Evolutionary conservation across 2,888 invertebrate genomes (phyloP), one percentile per base, ranked within the genome.

Genomic region (Drosophila ustulata): DNA sequence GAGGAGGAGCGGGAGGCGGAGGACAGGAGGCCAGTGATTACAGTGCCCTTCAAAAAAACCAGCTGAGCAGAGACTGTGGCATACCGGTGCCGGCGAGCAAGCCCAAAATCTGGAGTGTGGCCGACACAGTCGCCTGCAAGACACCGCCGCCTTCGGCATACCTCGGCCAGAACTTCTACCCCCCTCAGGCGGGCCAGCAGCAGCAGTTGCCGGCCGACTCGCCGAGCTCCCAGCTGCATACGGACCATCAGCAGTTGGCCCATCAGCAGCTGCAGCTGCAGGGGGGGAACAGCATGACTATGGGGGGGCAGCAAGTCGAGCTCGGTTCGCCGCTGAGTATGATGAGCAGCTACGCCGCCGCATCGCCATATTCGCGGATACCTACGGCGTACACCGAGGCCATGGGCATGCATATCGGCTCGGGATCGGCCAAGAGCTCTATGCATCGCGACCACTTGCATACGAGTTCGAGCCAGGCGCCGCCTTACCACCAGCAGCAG

Each of bases 101-200:
- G 92, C 97, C 98, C 79, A 98, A 98, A 94, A 98, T 98, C 91
- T 98, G 97, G 98, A 97, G 97, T 46, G 93, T 98, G 89, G 97
- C 97, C 68, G 97, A 97, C 92, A 97, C 97, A 73, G 97, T 97
- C 43, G 97, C 97, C 43, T 97, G 97, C 93, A 97, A 97, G 93
- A 73, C 90, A 92, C 71, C 93, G 92, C 74, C 91, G 91, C 72
- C 82, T 78, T 59, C 80, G 67, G 71, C 85, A 80, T 89, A 90
- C 64, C 89, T 88, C 78, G 90, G 89, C 79, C 91, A 91, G 94
- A 90, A 90, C 59, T 89, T 87, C 39, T 90, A 88, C 67, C 82
- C 91, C 13, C 56, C n/a, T 6, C 71, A 59, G 73, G 71, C 37
- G 68, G 59, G 71, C 70, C 66, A 55, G 26, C 88, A 69, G 64